Conservation (phyloP, 1,140 invertebrate species). For the Meloidogyne floridensis region DNA sequence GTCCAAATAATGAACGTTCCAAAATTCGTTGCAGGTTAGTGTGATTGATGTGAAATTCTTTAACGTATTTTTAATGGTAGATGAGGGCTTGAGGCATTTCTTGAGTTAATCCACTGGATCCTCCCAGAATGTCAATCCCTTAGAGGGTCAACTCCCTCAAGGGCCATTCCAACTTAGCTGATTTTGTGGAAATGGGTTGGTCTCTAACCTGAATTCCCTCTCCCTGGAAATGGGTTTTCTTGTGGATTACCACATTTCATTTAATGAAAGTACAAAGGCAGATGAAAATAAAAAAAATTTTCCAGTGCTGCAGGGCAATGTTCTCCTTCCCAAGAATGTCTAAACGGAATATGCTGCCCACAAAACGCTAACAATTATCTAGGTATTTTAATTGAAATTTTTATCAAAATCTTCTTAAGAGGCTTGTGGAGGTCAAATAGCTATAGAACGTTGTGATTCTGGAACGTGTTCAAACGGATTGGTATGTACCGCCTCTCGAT, state of each 20-base stretch:
- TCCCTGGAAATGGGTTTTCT: too few relatives aligned
- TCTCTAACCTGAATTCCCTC: too few relatives aligned
- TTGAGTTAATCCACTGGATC: too few relatives aligned
- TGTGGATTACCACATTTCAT: too few relatives aligned
- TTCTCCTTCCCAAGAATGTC: constrained; percentile 43
- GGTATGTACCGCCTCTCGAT: constrained; percentile 51
- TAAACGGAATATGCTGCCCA: constrained; percentile 56
- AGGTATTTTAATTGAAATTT: constrained; percentile 14
- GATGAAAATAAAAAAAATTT: not conserved
- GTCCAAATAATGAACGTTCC: constrained; percentile 27
- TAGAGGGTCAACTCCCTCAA: too few relatives aligned
- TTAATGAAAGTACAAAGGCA: too few relatives aligned
- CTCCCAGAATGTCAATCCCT: too few relatives aligned
- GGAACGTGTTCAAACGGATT: constrained; percentile 25
- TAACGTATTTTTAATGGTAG: not conserved
- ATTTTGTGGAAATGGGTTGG: too few relatives aligned
- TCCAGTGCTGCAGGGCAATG: constrained; percentile 30
- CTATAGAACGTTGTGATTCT: constrained; percentile 40
- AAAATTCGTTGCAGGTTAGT: constrained; percentile 35
- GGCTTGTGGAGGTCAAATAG: constrained; percentile 51
- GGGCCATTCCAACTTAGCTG: too few relatives aligned
- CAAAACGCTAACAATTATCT: constrained; percentile 39
- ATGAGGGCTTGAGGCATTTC: too few relatives aligned
- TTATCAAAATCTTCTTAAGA: constrained; percentile 5
- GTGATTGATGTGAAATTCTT: too few relatives aligned